A percentile compares a stretch with the other conserved stretches of the same genome.
Evolutionary conservation across 2,113 vertebrate genomes (phyloP).

Genomic region (Peromyscus polionotus): DNA sequence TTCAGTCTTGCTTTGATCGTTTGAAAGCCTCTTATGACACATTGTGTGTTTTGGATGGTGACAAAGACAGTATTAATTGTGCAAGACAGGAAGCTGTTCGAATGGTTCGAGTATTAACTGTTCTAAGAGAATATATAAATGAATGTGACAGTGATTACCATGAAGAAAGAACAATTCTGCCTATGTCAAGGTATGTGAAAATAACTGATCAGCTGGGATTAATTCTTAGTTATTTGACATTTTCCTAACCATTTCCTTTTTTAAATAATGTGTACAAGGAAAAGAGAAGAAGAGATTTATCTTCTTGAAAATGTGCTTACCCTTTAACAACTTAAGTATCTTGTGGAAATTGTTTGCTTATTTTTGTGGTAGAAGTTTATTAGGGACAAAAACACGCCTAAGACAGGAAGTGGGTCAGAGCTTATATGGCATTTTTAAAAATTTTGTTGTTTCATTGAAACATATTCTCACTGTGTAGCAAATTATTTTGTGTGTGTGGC

Average conservation of each 20-base stretch:
- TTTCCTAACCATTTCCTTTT: background rate
- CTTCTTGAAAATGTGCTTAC: constrained; percentile 8
- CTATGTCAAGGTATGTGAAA: constrained; percentile 96
- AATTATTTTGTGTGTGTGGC: background rate
- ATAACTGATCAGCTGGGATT: constrained; percentile 37
- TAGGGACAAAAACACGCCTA: background rate
- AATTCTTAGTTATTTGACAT: background rate
- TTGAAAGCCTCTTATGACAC: constrained; percentile 99
- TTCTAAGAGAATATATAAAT: constrained; percentile 98
- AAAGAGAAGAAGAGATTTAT: background rate
- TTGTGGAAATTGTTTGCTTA: background rate
- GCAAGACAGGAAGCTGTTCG: constrained; percentile 98
- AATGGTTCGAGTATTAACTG: constrained; percentile 99
- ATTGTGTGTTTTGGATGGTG: constrained; percentile 97
- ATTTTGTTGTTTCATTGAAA: background rate
- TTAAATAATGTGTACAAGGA: background rate
- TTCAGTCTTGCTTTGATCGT: constrained; percentile 99
- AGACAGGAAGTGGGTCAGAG: background rate
- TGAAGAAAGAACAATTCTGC: constrained; percentile 98
- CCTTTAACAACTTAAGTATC: background rate
- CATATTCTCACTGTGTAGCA: background rate
- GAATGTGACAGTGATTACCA: constrained; percentile 99
- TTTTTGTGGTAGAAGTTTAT: background rate
- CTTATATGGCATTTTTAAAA: background rate
- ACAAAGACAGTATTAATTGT: constrained; percentile 99